phyloP scores from a whole-genome alignment of 37 sponge, comb jelly and placozoan genomes.

The Lycopodina hypogea region DNA sequence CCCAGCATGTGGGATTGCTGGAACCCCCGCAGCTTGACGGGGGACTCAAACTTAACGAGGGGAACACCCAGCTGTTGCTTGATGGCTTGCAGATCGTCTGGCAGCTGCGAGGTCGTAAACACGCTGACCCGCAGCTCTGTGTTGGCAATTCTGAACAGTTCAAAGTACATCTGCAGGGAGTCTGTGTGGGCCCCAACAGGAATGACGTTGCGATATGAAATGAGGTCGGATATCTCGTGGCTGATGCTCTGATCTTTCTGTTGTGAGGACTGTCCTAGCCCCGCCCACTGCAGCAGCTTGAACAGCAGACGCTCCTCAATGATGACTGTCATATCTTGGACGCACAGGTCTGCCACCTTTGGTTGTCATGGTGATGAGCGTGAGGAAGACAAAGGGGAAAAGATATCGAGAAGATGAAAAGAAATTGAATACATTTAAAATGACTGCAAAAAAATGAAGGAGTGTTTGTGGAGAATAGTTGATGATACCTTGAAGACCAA shows the following conservation, averaged over 20 bases:
- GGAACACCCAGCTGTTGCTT: conserved; percentile 60
- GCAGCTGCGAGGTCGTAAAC: conserved; percentile 69
- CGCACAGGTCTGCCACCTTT: conserved; percentile 40
- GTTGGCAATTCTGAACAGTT: conserved; percentile 25
- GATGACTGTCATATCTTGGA: conserved; percentile 52
- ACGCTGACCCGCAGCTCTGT: conserved; percentile 54
- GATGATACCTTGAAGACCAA: conserved; percentile 56
- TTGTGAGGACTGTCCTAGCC: conserved; percentile 25
- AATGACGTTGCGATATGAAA: conserved; percentile 13
- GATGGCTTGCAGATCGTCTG: conserved; percentile 64
- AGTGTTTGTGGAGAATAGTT: not conserved
- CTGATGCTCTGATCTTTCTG: not conserved
- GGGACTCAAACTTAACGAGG: conserved; percentile 72
- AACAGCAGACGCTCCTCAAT: conserved; percentile 81
- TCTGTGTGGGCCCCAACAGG: not conserved
- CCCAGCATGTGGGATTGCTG: conserved; percentile 50
- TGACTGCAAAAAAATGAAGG: not conserved
- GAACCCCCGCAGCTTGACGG: conserved; percentile 47
- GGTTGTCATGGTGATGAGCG: not conserved
- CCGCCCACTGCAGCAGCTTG: conserved; percentile 73
- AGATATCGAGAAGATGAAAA: not conserved
- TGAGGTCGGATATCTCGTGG: conserved; percentile 29
- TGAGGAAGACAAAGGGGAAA: not conserved
- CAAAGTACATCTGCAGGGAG: conserved; percentile 63
- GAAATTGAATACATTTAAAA: not conserved